Conservation (phyloP, 2,888 invertebrate genomes). For the Drosophila atripex region DNA sequence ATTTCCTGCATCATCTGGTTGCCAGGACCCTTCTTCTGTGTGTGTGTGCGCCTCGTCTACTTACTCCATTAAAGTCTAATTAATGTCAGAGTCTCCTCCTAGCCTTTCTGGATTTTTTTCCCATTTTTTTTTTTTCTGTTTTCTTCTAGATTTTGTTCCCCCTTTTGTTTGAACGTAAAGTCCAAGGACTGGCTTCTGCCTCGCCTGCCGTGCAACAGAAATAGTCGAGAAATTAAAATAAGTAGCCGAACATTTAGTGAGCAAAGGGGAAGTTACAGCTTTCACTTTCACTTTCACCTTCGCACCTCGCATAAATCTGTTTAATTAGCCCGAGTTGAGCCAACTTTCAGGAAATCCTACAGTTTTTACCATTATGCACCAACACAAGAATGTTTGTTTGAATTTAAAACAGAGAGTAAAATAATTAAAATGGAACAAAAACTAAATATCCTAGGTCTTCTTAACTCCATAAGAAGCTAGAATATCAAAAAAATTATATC, state of each 20-base stretch:
- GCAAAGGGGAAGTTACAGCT: neutral
- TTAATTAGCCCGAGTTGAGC: constrained; percentile 8
- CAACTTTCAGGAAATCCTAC: constrained; percentile 6
- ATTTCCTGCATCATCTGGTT: constrained; percentile 1
- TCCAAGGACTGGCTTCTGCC: neutral
- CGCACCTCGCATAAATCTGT: constrained; percentile 14
- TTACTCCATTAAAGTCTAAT: constrained; percentile 22
- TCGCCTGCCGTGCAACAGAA: neutral
- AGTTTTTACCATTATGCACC: neutral
- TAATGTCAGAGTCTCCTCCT: constrained; percentile 8
- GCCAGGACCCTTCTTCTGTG: neutral
- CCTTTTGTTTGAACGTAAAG: too few species aligned
- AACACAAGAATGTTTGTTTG: neutral
- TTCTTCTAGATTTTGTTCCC: neutral
- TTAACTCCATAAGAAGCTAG: too few species aligned
- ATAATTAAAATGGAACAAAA: too few species aligned
- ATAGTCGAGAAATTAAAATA: constrained; percentile 15
- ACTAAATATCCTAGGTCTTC: too few species aligned
- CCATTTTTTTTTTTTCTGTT: too few species aligned
- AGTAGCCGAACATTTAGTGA: constrained; percentile 11
- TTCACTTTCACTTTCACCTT: constrained; percentile 2
- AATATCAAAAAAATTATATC: too few species aligned
- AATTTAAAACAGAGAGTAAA: too few species aligned
- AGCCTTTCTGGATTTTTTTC: too few species aligned
- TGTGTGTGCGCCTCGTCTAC: neutral